Percentiles rank a stretch among this genome's conserved stretches.
phyloP scores from a whole-genome alignment of 2,888 invertebrate species.

The Gymnosoma rotundatum region DNA sequence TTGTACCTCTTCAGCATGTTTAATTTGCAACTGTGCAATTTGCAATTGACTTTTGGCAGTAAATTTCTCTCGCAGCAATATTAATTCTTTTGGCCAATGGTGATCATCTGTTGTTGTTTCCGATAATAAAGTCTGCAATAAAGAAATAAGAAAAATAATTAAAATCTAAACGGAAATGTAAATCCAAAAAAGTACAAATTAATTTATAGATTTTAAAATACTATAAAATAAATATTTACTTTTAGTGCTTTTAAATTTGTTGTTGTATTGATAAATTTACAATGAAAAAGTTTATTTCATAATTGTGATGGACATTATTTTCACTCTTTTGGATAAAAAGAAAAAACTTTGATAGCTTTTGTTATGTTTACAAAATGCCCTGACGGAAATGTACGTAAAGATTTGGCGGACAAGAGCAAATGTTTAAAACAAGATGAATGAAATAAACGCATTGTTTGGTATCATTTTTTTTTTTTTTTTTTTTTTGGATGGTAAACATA shows the following conservation, averaged over 20 bases:
- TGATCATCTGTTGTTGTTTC: conserved; percentile 87
- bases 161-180: conserved; percentile 82
- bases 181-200: not conserved
- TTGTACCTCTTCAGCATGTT: conserved; percentile 85
- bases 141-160: conserved; percentile 30
- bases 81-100: conserved; percentile 89
- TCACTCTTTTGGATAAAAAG: not conserved
- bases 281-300: conserved; percentile 26
- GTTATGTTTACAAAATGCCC: conserved; percentile 22
- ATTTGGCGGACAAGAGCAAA: conserved; percentile 27
- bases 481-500: conserved; percentile 46
- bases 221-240: conserved; percentile 13
- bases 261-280: conserved; percentile 29
- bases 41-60: conserved; percentile 86
- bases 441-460: conserved; percentile 15
- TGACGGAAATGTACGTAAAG: conserved; percentile 48
- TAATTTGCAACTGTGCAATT: conserved; percentile 84
- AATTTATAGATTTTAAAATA: conserved; percentile 25
- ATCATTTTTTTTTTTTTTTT: not conserved
- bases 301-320: not conserved
- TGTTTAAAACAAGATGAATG: conserved; percentile 16
- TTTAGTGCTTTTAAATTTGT: conserved; percentile 33
- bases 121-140: conserved; percentile 86
- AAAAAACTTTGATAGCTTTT: not conserved
- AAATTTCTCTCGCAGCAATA: conserved; percentile 88